Percentiles rank a stretch among this genome's conserved stretches.
These are phyloP conservation scores for Mamestra brassicae DNA, from an alignment of 2,888 invertebrate species.

Conservation along the genomic window DNA sequence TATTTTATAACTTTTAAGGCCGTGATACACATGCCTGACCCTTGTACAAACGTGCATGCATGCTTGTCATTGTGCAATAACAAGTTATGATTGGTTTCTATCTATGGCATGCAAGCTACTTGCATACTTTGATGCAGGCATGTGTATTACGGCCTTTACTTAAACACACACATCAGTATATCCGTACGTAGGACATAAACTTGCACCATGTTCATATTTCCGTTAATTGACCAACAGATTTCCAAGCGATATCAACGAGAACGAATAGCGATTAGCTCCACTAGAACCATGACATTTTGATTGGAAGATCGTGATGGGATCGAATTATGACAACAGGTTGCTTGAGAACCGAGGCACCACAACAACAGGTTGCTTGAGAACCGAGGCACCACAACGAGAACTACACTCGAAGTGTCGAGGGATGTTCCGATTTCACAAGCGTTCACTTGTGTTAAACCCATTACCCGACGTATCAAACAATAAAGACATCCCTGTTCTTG, in stretches of 20 bases:
- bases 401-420: background rate
- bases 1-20: no score
- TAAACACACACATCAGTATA: background rate
- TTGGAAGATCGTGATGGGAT: constrained; percentile 47
- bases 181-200: background rate
- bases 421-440: background rate
- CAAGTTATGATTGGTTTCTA: no score
- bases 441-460: background rate
- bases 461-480: background rate
- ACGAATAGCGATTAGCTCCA: constrained; percentile 37
- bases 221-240: constrained; percentile 39
- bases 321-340: constrained; percentile 49
- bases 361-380: constrained; percentile 48
- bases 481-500: no score
- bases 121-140: no score
- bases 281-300: constrained; percentile 45
- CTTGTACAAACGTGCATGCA: no score
- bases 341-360: constrained; percentile 18
- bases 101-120: no score
- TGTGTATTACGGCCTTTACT: no score
- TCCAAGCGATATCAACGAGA: constrained; percentile 35
- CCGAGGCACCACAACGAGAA: constrained; percentile 6
- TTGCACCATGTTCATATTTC: constrained; percentile 17
- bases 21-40: no score
- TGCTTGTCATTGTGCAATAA: no score